These are phyloP conservation scores for Cerastoderma edule DNA, from an alignment of 2,888 invertebrate genomes.

Conservation along the genomic window DNA sequence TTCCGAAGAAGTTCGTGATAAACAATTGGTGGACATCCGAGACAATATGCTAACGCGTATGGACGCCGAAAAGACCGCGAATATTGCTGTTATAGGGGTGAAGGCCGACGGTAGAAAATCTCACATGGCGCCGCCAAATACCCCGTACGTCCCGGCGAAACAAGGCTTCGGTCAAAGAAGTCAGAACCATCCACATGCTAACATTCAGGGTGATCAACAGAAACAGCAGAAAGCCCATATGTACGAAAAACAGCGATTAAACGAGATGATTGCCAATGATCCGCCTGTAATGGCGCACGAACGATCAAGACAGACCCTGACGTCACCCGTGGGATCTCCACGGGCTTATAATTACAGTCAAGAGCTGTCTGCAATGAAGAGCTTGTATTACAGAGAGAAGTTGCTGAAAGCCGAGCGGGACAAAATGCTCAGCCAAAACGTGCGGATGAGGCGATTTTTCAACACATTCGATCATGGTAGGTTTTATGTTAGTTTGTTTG, in stretches of 20 bases:
- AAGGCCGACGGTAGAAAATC: constrained; percentile 24
- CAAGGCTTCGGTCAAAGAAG: not conserved
- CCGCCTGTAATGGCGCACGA: constrained; percentile 49
- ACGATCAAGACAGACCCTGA: constrained; percentile 31
- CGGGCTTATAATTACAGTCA: constrained; percentile 19
- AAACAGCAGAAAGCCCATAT: constrained; percentile 31
- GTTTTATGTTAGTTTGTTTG: no score
- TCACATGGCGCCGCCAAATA: constrained; percentile 31
- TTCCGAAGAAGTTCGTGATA: constrained; percentile 13
- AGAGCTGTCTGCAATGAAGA: constrained; percentile 42
- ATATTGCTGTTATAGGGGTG: constrained; percentile 48
- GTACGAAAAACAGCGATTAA: constrained; percentile 16
- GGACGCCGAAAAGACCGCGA: constrained; percentile 8
- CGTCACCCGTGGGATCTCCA: constrained; percentile 39
- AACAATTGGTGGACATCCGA: constrained; percentile 23
- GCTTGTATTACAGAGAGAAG: constrained; percentile 51
- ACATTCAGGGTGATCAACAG: not conserved
- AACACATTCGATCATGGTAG: constrained; percentile 45
- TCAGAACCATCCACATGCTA: constrained; percentile 5
- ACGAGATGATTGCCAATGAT: constrained; percentile 16
- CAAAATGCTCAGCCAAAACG: constrained; percentile 40
- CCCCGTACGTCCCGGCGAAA: constrained; percentile 18
- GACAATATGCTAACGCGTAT: constrained; percentile 12
- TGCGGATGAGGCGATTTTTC: constrained; percentile 54
- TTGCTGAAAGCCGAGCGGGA: constrained; percentile 53